Conservation (phyloP, 2,113 vertebrate genomes). For the Ceyx melanurus region DNA sequence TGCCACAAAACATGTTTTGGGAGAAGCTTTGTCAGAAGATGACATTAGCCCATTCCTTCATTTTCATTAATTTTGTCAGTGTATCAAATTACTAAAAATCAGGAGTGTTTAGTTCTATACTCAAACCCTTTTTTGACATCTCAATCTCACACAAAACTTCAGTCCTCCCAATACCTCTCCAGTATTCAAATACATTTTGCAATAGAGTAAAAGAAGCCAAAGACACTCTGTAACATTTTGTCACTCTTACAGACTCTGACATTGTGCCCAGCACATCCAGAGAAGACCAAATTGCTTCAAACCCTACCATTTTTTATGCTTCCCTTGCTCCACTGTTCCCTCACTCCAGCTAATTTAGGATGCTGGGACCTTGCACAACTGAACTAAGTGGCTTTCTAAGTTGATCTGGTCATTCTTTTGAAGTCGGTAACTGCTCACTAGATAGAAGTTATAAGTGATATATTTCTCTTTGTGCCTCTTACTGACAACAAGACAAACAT, state of each 20-base stretch:
- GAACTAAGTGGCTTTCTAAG: conserved; percentile 54
- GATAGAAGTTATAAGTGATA: conserved; percentile 51
- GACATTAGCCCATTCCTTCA: background rate
- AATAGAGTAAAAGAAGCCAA: conserved; percentile 30
- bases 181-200: background rate
- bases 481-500: conserved; percentile 62
- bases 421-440: conserved; percentile 51
- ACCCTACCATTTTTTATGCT: conserved; percentile 10
- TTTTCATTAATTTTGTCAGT: background rate
- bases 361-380: background rate
- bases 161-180: background rate
- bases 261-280: conserved; percentile 1
- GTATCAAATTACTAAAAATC: background rate
- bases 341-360: conserved; percentile 42
- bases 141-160: background rate
- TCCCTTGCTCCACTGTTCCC: conserved; percentile 16
- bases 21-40: background rate
- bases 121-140: background rate
- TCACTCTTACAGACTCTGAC: conserved; percentile 8
- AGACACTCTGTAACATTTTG: conserved; percentile 22
- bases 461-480: conserved; percentile 58
- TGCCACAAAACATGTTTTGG: background rate
- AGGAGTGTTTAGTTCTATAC: background rate
- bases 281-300: conserved; percentile 50
- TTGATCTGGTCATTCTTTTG: conserved; percentile 23